Evolutionary conservation across 2,888 invertebrate genomes (phyloP).

Genomic region (Limnephilus lunatus): DNA sequence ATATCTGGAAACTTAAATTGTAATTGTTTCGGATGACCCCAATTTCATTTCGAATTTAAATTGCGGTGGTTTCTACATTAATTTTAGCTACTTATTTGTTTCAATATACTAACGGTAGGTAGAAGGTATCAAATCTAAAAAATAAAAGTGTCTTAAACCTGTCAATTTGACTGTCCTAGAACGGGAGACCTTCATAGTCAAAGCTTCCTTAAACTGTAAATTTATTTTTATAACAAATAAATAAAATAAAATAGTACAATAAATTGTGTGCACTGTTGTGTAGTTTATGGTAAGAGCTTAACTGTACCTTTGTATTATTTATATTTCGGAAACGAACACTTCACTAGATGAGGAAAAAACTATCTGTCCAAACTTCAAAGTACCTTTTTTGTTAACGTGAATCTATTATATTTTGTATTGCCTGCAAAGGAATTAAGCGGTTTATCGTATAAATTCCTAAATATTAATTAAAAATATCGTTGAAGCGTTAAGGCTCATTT

Average conservation of each 20-base stretch:
- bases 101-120: neutral
- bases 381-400: too few relatives aligned
- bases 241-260: too few relatives aligned
- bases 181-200: too few relatives aligned
- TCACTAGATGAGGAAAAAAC: neutral
- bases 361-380: neutral
- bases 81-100: neutral
- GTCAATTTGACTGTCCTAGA: too few relatives aligned
- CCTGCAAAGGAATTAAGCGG: neutral
- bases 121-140: neutral
- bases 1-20: slow-evolving; percentile 27
- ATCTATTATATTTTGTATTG: neutral
- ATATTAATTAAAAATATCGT: neutral
- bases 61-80: neutral
- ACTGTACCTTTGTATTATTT: neutral
- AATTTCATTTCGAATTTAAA: slow-evolving; percentile 16
- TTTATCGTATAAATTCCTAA: neutral
- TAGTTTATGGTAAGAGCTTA: neutral
- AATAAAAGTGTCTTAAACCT: neutral
- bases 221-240: too few relatives aligned
- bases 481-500: neutral
- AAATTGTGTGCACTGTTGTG: neutral
- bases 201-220: too few relatives aligned
- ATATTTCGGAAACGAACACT: neutral
- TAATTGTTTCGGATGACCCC: neutral